phyloP scores from a whole-genome alignment of 1,140 invertebrate genomes.

The Neodiprion fabricii region DNA sequence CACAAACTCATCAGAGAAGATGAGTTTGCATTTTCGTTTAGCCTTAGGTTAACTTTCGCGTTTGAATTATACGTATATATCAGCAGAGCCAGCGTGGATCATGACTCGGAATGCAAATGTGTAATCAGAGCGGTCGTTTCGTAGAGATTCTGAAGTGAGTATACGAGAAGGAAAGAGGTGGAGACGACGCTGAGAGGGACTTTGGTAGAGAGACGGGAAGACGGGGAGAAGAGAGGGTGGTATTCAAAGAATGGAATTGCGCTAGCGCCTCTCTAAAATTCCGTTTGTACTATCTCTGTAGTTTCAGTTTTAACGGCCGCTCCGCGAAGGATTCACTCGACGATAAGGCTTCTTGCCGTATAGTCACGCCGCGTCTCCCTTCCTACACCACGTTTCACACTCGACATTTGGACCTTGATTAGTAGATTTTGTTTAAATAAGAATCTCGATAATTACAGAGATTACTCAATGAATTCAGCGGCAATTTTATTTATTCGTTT shows the following conservation, averaged over 20 bases:
- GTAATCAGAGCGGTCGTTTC: slow-evolving; percentile 37
- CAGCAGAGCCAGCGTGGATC: slow-evolving; percentile 4
- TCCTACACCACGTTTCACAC: not conserved
- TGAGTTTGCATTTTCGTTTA: no score
- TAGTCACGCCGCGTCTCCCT: not conserved
- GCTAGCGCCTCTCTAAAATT: slow-evolving; percentile 32
- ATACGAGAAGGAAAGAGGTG: slow-evolving; percentile 1
- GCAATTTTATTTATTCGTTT: no score
- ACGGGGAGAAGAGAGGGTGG: slow-evolving; percentile 19
- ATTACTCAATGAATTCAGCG: no score
- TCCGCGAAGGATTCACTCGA: slow-evolving; percentile 20
- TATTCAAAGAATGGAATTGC: slow-evolving; percentile 40
- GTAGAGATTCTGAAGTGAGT: slow-evolving; percentile 16
- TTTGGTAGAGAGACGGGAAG: slow-evolving; percentile 20
- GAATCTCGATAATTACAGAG: no score
- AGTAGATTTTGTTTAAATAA: no score
- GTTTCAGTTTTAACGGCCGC: slow-evolving; percentile 24
- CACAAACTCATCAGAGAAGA: no score
- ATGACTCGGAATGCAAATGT: slow-evolving; percentile 38
- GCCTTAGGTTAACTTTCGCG: no score
- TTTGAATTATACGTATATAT: not conserved
- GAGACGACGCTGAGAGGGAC: slow-evolving; percentile 12
- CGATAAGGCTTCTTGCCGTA: not conserved
- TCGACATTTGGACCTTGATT: no score
- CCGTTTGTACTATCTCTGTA: slow-evolving; percentile 33